Evolutionary conservation across 2,888 invertebrate genomes (phyloP), one percentile per base, ranked within the genome.

Genomic region (Noctua janthina): DNA sequence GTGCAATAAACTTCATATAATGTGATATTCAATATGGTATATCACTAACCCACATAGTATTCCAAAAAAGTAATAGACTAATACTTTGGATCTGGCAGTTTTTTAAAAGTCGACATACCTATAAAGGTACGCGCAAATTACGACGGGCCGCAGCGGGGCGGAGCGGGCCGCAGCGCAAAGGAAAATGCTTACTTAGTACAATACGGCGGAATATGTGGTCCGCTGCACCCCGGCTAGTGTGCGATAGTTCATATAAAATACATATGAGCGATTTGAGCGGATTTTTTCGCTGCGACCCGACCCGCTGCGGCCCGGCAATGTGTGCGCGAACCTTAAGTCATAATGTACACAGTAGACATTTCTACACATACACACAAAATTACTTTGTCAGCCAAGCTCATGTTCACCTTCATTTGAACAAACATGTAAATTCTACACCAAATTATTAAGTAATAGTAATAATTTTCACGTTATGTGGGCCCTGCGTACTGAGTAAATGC

Each of bases 381-480:
- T 66, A 74, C 39, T 75, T 56, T 56, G 10, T 13, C 75, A 67
- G 1, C 20, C 49, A 68, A 62, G 51, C 20, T 29, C 13, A 62
- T 46, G n/a, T 54, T 62, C 15, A 67, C 46, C n/a, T 69, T 69
- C n/a, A 78, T 78, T 64, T 62, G 46, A 56, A 68, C 10, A 46
- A 11, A 70, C n/a, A 62, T 69, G 62, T 78, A 79, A 64, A 77
- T 83, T 49, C 59, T 49, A 71, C 54, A 72, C 71, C 46, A 59
- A 67, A 73, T 73, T 79, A 51, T 70, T 54, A 39, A 43, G 35
- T 67, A 81, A 69, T 73, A 64, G 62, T 64, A 51, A 73, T 85
- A 29, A 73, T 64, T 81, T 43, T 51, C 29, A 64, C 54, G 39
- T 72, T 80, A 67, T 72, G 67, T 54, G 35, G 78, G 54, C 62